phyloP scores from a whole-genome alignment of 2,797 vertebrate species.

The Trematomus bernacchii region DNA sequence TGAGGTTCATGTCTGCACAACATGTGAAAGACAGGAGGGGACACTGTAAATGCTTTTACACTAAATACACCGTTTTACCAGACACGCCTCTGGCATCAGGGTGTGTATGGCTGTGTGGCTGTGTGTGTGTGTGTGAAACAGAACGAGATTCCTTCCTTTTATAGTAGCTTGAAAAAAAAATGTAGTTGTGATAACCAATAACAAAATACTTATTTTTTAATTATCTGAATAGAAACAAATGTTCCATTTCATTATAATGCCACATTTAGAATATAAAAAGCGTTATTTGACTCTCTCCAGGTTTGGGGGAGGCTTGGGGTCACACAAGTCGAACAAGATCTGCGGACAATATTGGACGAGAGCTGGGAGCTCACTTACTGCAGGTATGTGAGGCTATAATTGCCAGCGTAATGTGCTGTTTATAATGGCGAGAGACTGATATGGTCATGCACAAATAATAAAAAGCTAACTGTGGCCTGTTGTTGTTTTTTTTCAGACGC shows the following conservation, averaged over 20 bases:
- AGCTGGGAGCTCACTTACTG: constrained; percentile 89
- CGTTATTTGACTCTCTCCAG: constrained; percentile 68
- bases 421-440: too few relatives aligned
- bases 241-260: background rate
- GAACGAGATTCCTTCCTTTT: background rate
- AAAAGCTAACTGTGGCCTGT: background rate
- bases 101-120: constrained; percentile 15
- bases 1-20: constrained; percentile 16
- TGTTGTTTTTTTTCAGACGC: constrained; percentile 84
- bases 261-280: background rate
- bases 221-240: background rate
- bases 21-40: constrained; percentile 9
- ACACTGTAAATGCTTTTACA: constrained; percentile 20
- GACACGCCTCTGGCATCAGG: constrained; percentile 9
- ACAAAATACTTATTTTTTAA: background rate
- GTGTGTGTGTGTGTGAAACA: background rate
- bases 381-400: constrained; percentile 61
- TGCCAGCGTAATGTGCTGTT: background rate
- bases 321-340: constrained; percentile 91
- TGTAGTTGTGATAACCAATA: background rate
- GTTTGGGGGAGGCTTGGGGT: constrained; percentile 95
- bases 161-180: background rate
- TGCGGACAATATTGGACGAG: constrained; percentile 92
- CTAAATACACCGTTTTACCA: constrained; percentile 38
- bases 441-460: too few relatives aligned